phyloP scores from a whole-genome alignment of 2,888 invertebrate genomes.

The Actias luna region DNA sequence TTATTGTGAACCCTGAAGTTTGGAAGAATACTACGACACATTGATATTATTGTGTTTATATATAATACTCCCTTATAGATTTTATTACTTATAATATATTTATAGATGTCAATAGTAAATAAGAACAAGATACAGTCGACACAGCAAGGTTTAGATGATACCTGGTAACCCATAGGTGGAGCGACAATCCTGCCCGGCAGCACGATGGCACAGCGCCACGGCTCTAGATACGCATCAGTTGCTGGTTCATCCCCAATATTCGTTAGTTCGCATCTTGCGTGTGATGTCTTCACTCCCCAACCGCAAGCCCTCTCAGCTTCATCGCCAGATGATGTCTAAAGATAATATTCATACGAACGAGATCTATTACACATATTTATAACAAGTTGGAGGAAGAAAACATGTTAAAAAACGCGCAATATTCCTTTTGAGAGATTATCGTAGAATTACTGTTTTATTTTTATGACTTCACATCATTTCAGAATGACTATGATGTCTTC shows the following conservation, averaged over 20 bases:
- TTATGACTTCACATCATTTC: no score
- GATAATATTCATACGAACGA: not conserved
- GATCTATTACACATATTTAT: not conserved
- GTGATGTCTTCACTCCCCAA: slow-evolving; percentile 65
- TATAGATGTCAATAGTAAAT: no score
- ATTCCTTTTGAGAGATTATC: no score
- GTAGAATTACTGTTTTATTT: no score
- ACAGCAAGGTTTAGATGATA: slow-evolving; percentile 28
- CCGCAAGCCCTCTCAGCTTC: slow-evolving; percentile 63
- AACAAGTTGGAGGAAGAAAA: not conserved
- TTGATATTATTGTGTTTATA: no score
- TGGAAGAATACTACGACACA: no score
- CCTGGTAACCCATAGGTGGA: slow-evolving; percentile 66
- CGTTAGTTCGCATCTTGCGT: slow-evolving; percentile 64
- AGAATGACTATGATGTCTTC: no score
- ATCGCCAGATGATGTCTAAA: slow-evolving; percentile 55
- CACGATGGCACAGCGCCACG: slow-evolving; percentile 69
- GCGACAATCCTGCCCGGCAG: slow-evolving; percentile 68
- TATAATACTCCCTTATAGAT: no score
- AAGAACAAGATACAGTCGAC: no score
- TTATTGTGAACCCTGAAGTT: no score
- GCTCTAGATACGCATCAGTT: slow-evolving; percentile 55
- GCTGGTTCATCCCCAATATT: slow-evolving; percentile 47
- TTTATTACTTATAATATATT: no score
- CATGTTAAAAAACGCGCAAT: no score